Base-by-base conservation (phyloP, 1,140 invertebrate species). In the Drosophila saltans region DNA sequence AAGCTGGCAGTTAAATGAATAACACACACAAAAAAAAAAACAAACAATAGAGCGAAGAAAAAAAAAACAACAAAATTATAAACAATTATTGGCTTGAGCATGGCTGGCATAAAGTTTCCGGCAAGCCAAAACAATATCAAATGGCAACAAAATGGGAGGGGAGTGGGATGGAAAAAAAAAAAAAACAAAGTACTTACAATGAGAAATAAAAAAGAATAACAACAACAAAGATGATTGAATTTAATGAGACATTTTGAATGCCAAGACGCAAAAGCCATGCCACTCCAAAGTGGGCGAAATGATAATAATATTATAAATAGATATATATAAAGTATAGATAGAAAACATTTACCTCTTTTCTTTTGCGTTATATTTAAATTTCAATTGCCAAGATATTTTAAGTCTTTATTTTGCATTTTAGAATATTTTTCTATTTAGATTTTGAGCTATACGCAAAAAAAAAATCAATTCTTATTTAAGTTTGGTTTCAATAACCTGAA, bases 181-280 rank as follows among this genome's bases (percentile, higher is more conserved):
- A 36, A 36, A 36, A 36, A 36, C 33, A 36, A 36, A 36, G 33
- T 36, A 36, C 33, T 61, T 55, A 55, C 69, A 77, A 77, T 76
- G 66, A 76, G 66, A 43, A 56, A 39, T 24, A 59, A n/a, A 59
- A 48, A 58, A 52, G 57, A 43, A 73, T 36, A 71, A 77, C 33
- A 41, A 45, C 60, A 30, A 36, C 4, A 36, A 36, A 36, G 6
- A 56, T 4, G n/a, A 62, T 60, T 4, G 26, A 39, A 71, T 78
- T 78, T 78, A 78, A 78, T 78, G 75, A 78, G 75, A 75, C 74
- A 78, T 78, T 78, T 78, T 26, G 67, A 77, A 78, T 78, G 75
- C 75, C 75, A 16, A 72, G 75, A 57, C 68, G n/a, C 69, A 45
- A 40, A 40, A 16, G 24, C 11, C 40, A 36, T 24, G 57, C 30